Evolutionary conservation across 1,140 invertebrate genomes (phyloP), one percentile per base, ranked within the genome.

Genomic region (Branchinecta lynchi): DNA sequence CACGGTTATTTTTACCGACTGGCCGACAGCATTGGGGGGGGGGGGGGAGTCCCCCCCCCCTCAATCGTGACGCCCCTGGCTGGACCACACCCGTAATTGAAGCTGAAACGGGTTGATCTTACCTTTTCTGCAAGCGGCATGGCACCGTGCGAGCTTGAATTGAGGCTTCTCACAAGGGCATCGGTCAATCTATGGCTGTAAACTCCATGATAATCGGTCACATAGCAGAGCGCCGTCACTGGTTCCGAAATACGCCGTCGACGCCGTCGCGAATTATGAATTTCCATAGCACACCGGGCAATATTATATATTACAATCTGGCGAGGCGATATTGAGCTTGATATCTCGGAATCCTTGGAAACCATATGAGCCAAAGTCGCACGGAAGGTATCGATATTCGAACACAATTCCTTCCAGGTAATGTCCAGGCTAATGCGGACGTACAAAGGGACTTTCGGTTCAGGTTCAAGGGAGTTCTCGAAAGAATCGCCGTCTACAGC

Each of bases 191-290:
- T 12, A 20, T 60, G 17, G 17, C 51, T 60, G 51, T 60, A 60
- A 60, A 60, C 17, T 15, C 51, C 51, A 60, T 60, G 51, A 60
- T 60, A 60, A 60, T 60, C 51, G 12, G 51, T 60, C 12, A 60
- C 51, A 60, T 60, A 60, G 17, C 12, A 12, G 17, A 60, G 51
- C 17, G 51, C 51, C 17, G 51, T 20, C 12, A 60, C 51, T 60
- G 51, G 17, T 60, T 60, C 51, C 12, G 51, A 60, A 12, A 60
- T 20, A 3, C 12, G 12, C 12, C 51, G 51, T 15, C 51, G 51
- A 6, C 51, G 51, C 1, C 51, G 51, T 20, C 51, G 12, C 51
- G 51, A 60, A 20, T 20, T 60, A 60, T 60, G 51, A 12, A 60
- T 12, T 20, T 60, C 51, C 12, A 60, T 60, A 60, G 51, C 51